Percentiles rank a stretch among this genome's conserved stretches.
Evolutionary conservation across 2,888 invertebrate genomes (phyloP).

Genomic region (Euproctis similis): DNA sequence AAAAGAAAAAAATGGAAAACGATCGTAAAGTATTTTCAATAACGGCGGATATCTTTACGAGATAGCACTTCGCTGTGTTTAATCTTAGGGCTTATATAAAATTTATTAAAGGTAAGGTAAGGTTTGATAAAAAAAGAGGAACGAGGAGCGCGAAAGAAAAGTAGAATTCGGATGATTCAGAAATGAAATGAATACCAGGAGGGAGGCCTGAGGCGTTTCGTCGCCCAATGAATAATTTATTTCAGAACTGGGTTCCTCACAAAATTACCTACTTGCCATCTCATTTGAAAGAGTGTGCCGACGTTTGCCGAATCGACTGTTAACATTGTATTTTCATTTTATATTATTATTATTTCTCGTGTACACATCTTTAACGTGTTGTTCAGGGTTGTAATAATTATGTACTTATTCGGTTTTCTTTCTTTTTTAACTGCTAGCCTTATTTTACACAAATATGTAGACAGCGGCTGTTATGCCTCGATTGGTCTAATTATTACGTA

Average conservation of each 20-base stretch:
- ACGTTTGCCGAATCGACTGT: conserved; percentile 40
- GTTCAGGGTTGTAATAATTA: no score
- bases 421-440: no score
- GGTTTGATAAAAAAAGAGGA: conserved; percentile 58
- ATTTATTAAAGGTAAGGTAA: conserved; percentile 68
- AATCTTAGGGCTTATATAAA: conserved; percentile 68
- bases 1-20: conserved; percentile 15
- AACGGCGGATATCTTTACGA: conserved; percentile 24
- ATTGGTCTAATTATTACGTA: no score
- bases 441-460: no score
- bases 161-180: conserved; percentile 69
- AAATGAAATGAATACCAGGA: conserved; percentile 76
- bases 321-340: conserved; percentile 35
- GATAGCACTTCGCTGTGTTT: conserved; percentile 37
- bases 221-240: conserved; percentile 75
- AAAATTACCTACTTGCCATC: conserved; percentile 71
- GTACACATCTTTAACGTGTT: no score
- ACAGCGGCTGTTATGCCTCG: no score
- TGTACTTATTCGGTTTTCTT: no score
- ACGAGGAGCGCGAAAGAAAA: conserved; percentile 59
- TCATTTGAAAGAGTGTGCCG: conserved; percentile 60
- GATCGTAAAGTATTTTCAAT: conserved; percentile 26
- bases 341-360: no score
- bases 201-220: conserved; percentile 68
- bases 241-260: conserved; percentile 68